Evolutionary conservation across 2,888 invertebrate species (phyloP).

Genomic region (Erebia palarica): DNA sequence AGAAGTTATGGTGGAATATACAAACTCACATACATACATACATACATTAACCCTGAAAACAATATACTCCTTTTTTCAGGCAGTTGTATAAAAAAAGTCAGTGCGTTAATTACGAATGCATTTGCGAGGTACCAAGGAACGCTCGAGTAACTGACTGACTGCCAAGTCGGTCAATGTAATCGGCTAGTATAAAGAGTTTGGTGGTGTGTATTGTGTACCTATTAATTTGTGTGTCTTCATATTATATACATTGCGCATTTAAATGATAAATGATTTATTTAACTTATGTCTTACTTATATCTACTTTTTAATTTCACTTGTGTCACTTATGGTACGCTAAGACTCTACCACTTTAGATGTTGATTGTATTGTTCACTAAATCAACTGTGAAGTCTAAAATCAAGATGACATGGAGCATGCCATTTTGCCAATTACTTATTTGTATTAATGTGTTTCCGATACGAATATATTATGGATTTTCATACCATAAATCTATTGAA

Average conservation of each 20-base stretch:
- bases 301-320: no score
- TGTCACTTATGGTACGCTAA: no score
- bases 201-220: slow-evolving; percentile 21
- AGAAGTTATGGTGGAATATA: no score
- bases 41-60: no score
- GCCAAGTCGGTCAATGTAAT: slow-evolving; percentile 59
- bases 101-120: slow-evolving; percentile 62
- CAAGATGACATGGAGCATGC: not conserved
- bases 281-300: no score
- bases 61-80: no score
- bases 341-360: no score
- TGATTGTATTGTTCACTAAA: not conserved
- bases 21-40: no score
- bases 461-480: no score
- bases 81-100: slow-evolving; percentile 57
- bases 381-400: not conserved
- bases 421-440: not conserved
- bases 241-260: slow-evolving; percentile 33
- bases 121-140: slow-evolving; percentile 55
- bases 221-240: slow-evolving; percentile 25
- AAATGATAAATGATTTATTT: no score
- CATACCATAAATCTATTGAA: no score
- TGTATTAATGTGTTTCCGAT: no score
- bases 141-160: slow-evolving; percentile 48
- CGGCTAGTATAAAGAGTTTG: slow-evolving; percentile 48